Evolutionary conservation across 2,888 invertebrate species (phyloP).

Genomic region (Cotesia congregata): DNA sequence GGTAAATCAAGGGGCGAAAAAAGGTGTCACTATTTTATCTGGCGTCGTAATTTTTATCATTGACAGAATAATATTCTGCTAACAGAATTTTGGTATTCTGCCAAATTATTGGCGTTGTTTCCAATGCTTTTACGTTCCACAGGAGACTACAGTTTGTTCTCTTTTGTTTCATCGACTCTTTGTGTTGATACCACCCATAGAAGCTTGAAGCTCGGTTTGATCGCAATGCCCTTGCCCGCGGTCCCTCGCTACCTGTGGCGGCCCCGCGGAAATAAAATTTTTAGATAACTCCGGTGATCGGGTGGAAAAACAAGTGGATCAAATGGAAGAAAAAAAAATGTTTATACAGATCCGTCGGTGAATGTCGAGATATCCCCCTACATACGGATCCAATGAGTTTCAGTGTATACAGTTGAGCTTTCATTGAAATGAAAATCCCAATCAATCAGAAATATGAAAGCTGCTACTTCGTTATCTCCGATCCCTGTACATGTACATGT

Average conservation of each 20-base stretch:
- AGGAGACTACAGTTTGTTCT: conserved; percentile 37
- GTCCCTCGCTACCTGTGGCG: background rate
- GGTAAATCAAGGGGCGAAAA: conserved; percentile 21
- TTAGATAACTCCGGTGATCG: background rate
- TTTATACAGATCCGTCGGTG: background rate
- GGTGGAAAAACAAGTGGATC: conserved; percentile 7
- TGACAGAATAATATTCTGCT: conserved; percentile 50
- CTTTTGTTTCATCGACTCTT: background rate
- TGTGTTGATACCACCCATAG: background rate
- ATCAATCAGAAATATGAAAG: conserved; percentile 27
- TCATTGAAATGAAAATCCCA: conserved; percentile 23
- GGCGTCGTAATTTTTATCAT: conserved; percentile 56
- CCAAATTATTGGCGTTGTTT: conserved; percentile 60
- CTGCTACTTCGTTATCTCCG: conserved; percentile 11
- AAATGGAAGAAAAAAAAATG: conserved; percentile 10
- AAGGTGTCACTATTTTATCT: conserved; percentile 53
- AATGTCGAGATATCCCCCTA: background rate
- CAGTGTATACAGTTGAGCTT: background rate
- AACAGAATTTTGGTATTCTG: conserved; percentile 61
- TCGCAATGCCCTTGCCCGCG: background rate
- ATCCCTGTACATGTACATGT: background rate
- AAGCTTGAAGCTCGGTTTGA: background rate
- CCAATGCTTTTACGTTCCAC: conserved; percentile 52
- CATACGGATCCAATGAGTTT: background rate
- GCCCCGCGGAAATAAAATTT: background rate